A percentile compares a stretch with the other conserved stretches of the same genome.
Conservation (phyloP, 2,888 invertebrate species). For the Stramonita haemastoma region DNA sequence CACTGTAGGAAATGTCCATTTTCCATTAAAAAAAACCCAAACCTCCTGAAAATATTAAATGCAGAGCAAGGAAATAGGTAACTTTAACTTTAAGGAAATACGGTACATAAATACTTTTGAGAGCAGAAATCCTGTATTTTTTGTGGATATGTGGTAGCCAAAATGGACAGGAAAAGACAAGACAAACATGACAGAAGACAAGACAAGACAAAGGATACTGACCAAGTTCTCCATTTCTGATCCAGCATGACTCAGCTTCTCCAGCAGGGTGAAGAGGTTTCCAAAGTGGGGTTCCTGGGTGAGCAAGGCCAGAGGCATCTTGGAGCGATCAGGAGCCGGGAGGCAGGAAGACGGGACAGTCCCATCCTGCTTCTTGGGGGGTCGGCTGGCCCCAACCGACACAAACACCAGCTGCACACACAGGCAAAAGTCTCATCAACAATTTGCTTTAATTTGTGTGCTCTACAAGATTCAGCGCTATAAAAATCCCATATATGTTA, state of each 20-base stretch:
- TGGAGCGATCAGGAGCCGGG: conserved; percentile 88
- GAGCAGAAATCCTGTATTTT: too few species aligned
- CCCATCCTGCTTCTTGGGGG: conserved; percentile 83
- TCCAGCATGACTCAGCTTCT: conserved; percentile 91
- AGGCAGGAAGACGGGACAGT: conserved; percentile 90
- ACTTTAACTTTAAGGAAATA: too few species aligned
- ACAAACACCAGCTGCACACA: conserved; percentile 88
- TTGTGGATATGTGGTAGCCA: too few species aligned
- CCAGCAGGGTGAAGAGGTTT: conserved; percentile 92
- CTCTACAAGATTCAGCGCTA: too few species aligned
- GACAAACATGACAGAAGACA: not conserved
- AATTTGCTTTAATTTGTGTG: too few species aligned
- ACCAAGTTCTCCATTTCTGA: conserved; percentile 80
- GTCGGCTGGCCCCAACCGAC: conserved; percentile 88
- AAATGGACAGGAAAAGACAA: not conserved
- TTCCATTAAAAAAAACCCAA: not conserved
- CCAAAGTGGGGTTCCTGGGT: conserved; percentile 92
- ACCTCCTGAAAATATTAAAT: not conserved
- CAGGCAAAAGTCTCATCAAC: not conserved
- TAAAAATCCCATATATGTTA: too few species aligned
- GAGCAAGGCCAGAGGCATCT: conserved; percentile 89
- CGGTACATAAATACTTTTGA: too few species aligned
- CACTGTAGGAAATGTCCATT: too few species aligned
- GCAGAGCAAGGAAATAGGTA: too few species aligned
- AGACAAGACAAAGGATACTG: conserved; percentile 27